Evolutionary conservation across 2,888 invertebrate species (phyloP).

Genomic region (Netelia inedita): DNA sequence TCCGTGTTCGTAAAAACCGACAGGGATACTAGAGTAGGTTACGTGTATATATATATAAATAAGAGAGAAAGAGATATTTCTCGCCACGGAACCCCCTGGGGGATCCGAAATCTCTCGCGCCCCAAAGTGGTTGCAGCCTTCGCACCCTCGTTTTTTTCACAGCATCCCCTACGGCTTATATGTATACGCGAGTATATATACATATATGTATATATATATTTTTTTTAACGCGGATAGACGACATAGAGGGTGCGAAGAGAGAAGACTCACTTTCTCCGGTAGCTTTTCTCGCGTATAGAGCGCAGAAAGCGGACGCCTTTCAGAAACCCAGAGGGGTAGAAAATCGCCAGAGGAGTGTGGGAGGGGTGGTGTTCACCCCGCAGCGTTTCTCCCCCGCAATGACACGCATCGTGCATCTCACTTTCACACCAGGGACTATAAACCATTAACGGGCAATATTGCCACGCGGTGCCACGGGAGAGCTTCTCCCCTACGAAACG

Average conservation of each 20-base stretch:
- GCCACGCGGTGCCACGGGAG: slow-evolving; percentile 67
- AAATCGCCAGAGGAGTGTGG: slow-evolving; percentile 49
- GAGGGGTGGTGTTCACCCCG: slow-evolving; percentile 57
- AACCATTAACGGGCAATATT: slow-evolving; percentile 84
- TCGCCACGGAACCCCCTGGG: slow-evolving; percentile 79
- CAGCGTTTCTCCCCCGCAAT: slow-evolving; percentile 74
- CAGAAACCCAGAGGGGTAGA: slow-evolving; percentile 66
- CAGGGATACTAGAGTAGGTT: slow-evolving; percentile 59
- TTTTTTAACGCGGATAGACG: slow-evolving; percentile 20
- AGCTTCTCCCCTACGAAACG: slow-evolving; percentile 49
- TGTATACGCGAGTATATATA: slow-evolving; percentile 73
- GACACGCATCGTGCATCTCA: slow-evolving; percentile 82
- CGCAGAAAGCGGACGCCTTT: slow-evolving; percentile 57
- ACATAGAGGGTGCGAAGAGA: slow-evolving; percentile 70
- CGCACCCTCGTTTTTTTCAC: slow-evolving; percentile 82
- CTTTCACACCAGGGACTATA: slow-evolving; percentile 84
- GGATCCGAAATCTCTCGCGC: slow-evolving; percentile 84
- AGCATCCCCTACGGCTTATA: slow-evolving; percentile 83
- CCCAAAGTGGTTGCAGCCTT: slow-evolving; percentile 84
- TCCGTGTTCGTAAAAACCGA: slow-evolving; percentile 60
- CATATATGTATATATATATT: slow-evolving; percentile 22
- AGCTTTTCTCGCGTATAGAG: slow-evolving; percentile 59
- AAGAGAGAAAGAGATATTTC: slow-evolving; percentile 71
- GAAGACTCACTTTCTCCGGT: slow-evolving; percentile 72
- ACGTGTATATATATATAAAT: slow-evolving; percentile 60